phyloP scores from a whole-genome alignment of 2,113 vertebrate species.

The Xenopus tropicalis region UCB_Xtro_10.0 CM004445.2:130707001-130707500 shows the following conservation, averaged over 20 bases:
- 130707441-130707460: no score
- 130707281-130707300: background rate
- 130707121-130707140: background rate
- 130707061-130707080: background rate
- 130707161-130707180: background rate
- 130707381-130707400: no score
- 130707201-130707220: background rate
- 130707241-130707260: background rate
- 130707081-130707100: background rate
- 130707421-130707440: no score
- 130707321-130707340: background rate
- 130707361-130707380: no score
- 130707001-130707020: no score
- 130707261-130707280: background rate
- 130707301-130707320: background rate
- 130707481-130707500: no score
- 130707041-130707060: no score
- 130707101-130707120: background rate
- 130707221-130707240: background rate
- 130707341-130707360: background rate
- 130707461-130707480: no score
- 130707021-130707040: no score
- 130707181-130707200: background rate
- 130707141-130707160: background rate
- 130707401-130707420: no score